Conservation (phyloP, 2,888 invertebrate genomes). For the Andrena marginata region DNA sequence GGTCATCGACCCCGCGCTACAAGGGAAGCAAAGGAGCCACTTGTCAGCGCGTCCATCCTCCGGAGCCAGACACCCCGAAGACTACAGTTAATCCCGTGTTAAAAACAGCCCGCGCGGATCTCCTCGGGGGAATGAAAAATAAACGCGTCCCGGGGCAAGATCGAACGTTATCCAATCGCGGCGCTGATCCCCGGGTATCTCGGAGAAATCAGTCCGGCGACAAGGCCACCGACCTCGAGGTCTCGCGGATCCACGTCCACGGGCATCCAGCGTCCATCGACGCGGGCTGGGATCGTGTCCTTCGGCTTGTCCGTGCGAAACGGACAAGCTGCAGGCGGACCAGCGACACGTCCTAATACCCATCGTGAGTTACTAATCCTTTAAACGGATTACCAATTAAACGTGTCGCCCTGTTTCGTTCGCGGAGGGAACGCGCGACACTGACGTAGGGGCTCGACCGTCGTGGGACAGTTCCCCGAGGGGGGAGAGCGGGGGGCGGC, state of each 20-base stretch:
- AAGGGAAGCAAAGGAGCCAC: neutral
- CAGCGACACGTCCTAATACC: conserved; percentile 82
- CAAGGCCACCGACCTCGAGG: conserved; percentile 33
- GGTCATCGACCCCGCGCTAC: neutral
- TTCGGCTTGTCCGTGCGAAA: conserved; percentile 80
- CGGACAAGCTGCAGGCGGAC: conserved; percentile 80
- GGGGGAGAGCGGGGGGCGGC: conserved; percentile 35
- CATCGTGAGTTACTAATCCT: conserved; percentile 83
- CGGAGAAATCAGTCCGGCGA: conserved; percentile 2
- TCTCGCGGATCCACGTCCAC: conserved; percentile 13
- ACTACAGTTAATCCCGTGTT: conserved; percentile 2
- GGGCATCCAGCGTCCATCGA: conserved; percentile 49
- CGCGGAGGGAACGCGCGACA: conserved; percentile 61
- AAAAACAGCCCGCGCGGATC: conserved; percentile 1
- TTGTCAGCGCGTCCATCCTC: neutral
- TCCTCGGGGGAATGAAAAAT: conserved; percentile 1
- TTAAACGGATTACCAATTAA: conserved; percentile 85
- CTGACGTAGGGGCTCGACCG: conserved; percentile 23
- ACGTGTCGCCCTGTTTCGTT: conserved; percentile 77
- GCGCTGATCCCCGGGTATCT: conserved; percentile 13
- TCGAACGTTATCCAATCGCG: conserved; percentile 1
- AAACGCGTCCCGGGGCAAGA: neutral
- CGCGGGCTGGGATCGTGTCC: conserved; percentile 70
- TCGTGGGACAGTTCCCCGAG: conserved; percentile 42
- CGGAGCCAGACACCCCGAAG: neutral